A percentile compares a stretch with the other conserved stretches of the same genome.
Conservation (phyloP, 2,113 vertebrate genomes). For the Dicentrarchus labrax region DNA sequence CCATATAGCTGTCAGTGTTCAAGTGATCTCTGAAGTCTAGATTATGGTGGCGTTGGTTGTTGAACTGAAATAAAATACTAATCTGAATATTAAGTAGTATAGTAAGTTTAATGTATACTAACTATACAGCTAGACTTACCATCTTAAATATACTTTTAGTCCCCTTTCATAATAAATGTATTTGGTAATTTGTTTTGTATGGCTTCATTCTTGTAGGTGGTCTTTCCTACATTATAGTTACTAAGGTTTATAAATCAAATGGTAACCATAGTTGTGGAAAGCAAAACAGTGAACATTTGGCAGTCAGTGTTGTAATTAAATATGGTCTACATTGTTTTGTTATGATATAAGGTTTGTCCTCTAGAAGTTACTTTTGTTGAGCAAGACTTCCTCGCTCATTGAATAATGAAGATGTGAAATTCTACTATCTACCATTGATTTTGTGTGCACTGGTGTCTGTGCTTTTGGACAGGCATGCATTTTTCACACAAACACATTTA, state of each 20-base stretch:
- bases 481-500: slow-evolving; percentile 13
- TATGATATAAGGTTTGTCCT: slow-evolving; percentile 48
- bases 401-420: slow-evolving; percentile 50
- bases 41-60: slow-evolving; percentile 15
- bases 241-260: slow-evolving; percentile 49
- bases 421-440: slow-evolving; percentile 5
- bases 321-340: slow-evolving; percentile 50
- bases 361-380: slow-evolving; percentile 8
- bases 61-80: slow-evolving; percentile 29
- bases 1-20: background rate
- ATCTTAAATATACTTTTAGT: background rate
- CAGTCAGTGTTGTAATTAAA: slow-evolving; percentile 50
- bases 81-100: background rate
- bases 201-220: slow-evolving; percentile 28
- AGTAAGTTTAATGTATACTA: background rate
- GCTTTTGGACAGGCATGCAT: background rate
- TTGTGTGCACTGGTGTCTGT: slow-evolving; percentile 11
- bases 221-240: slow-evolving; percentile 45
- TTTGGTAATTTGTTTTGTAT: slow-evolving; percentile 12
- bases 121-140: slow-evolving; percentile 1
- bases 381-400: slow-evolving; percentile 17
- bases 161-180: background rate
- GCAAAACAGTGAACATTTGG: slow-evolving; percentile 48
- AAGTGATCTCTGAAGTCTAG: slow-evolving; percentile 19
- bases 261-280: slow-evolving; percentile 43